Conservation (phyloP, 2,113 vertebrate species). For the Sphyrna mokarran region DNA sequence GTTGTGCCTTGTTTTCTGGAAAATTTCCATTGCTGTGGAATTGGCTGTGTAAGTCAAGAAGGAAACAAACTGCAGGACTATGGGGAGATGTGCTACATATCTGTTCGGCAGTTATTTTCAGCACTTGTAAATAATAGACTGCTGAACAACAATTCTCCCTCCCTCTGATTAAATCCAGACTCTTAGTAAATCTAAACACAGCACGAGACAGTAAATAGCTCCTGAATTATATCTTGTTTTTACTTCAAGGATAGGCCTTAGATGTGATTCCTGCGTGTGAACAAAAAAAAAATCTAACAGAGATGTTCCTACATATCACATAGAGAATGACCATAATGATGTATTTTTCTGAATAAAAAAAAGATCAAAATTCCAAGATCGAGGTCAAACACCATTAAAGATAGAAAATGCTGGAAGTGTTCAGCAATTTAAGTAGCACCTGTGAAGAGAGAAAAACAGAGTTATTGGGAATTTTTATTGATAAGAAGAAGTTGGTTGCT, state of each 20-base stretch:
- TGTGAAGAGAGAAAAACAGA: not conserved
- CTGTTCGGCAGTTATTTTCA: not conserved
- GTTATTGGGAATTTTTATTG: not conserved
- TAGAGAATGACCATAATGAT: no score
- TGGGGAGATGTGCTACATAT: not conserved
- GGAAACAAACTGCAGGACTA: not conserved
- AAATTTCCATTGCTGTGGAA: not conserved
- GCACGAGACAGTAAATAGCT: not conserved
- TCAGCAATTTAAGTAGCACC: not conserved
- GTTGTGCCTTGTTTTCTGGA: not conserved
- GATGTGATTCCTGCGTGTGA: not conserved
- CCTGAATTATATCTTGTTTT: not conserved
- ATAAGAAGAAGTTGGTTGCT: not conserved
- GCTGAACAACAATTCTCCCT: not conserved
- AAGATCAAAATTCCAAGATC: not conserved
- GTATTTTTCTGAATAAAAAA: not conserved
- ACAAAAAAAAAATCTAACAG: not conserved
- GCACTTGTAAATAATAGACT: not conserved
- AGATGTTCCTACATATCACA: not conserved
- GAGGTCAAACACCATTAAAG: not conserved
- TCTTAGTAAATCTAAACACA: not conserved
- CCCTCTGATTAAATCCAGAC: not conserved
- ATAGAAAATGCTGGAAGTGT: not conserved
- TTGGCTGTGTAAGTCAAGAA: not conserved
- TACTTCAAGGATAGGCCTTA: not conserved